Evolutionary conservation across 2,888 invertebrate species (phyloP), one percentile per base, ranked within the genome.

Genomic region (Nomada goodeniana): DNA sequence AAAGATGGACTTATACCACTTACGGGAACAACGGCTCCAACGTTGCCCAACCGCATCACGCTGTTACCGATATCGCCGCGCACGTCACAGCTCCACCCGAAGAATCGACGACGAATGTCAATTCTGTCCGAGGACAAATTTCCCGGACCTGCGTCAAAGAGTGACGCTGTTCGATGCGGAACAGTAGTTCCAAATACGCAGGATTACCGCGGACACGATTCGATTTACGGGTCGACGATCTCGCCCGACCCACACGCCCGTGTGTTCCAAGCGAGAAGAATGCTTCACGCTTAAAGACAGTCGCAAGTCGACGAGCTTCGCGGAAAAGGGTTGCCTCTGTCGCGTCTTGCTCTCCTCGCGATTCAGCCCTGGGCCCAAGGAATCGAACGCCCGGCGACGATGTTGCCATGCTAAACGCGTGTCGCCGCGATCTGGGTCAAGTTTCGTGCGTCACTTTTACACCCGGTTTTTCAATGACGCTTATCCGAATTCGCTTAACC

Each of bases 341-440:
- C 20, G 20, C 15, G 10, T 36, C 29, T 29, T 36, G 52, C 4
- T 15, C 7, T 36, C 36, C 36, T 36, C 53, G 76, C 63, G 63
- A 67, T 80, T 61, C 36, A 44, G 65, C 9, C 44, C 44, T 20
- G 65, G 47, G 71, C 76, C 55, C 47, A 23, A 52, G 20, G 59
- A 71, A 75, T 83, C 63, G 67, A 70, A 55, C 64, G 15, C 75
- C 64, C 20, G 29, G 29, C 68, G 57, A 70, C 20, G 18, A 79
- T 80, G 83, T 87, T 55, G 60, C 55, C 72, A 88, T 65, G 70
- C 81, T 67, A 55, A 83, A 61, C 88, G 79, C 83, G 85, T 82
- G 79, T 73, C 60, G 74, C 86, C 70, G 26, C 59, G 77, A 88
- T 82, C 64, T 76, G 65, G 88, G 88, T 88, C 88, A 88, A 86